Base-by-base conservation (phyloP, 2,113 vertebrate species). In the Osmerus eperlanus region DNA sequence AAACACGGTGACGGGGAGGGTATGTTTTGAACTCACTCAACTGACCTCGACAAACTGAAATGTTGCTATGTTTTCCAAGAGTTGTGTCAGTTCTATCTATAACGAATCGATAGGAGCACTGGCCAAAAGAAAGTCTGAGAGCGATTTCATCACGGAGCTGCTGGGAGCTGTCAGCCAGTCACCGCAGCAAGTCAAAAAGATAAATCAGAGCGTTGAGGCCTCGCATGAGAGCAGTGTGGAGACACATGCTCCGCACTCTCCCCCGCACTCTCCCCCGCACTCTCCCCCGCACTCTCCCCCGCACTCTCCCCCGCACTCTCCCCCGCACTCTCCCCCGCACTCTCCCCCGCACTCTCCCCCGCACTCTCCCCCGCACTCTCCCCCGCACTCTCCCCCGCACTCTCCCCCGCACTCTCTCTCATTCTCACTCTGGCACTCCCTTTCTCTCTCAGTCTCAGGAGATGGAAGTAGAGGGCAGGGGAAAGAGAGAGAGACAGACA, bases 121-220 rank as follows among this genome's bases (percentile, higher is more conserved):
- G 29, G 19, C 21, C 7, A 58, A 59, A 71, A 69, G 59, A 74
- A 64, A 62, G 36, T 63, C 28, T 5, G 3, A 2, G 23, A 36
- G 63, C 23, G 53, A 67, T 62, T 47, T 47, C 59, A 21, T 16
- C 36, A 8, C 29, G 16, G 25, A 28, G 25, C 60, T 15, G 21
- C 60, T 28, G 4, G 14, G 18, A 11, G 36, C 53, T 32, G 12
- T 29, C 63, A 59, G 58, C 60, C 61, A 65, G 59, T 65, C 32
- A 54, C 29, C 56, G 63, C 59, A 25, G 75, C 14, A 12, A 51
- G 32, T 69, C 65, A 56, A 70, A 77, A 53, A 66, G 72, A 21
- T 65, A 70, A 70, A 66, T 47, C 14, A 70, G 61, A 73, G 62
- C 67, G 1, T 66, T 62, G 23, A 54, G 19, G 21, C 51, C 14